Evolutionary conservation across 1,140 invertebrate genomes (phyloP).

Genomic region (Pollicipes pollicipes): DNA sequence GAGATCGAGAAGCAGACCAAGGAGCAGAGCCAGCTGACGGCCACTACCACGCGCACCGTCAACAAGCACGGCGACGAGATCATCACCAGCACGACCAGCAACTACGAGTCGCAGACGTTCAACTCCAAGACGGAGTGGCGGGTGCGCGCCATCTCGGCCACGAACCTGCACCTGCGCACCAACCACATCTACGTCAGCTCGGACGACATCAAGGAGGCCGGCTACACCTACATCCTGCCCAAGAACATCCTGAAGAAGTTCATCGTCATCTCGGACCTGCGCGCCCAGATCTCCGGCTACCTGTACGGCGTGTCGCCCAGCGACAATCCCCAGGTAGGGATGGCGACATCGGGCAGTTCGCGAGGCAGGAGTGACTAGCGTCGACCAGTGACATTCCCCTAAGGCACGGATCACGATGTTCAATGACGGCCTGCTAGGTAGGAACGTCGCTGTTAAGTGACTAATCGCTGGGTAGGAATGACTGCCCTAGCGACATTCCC

Average conservation of each 20-base stretch:
- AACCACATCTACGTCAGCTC: slow-evolving; percentile 99
- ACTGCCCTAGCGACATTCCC: too few relatives aligned
- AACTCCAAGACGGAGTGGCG: slow-evolving; percentile 98
- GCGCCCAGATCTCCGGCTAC: slow-evolving; percentile 86
- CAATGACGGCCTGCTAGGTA: too few relatives aligned
- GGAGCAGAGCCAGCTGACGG: slow-evolving; percentile 93
- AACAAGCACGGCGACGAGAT: slow-evolving; percentile 99
- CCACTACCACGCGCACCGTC: slow-evolving; percentile 91
- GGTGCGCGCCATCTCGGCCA: slow-evolving; percentile 91
- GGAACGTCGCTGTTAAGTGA: too few relatives aligned
- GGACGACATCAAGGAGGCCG: slow-evolving; percentile 98
- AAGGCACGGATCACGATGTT: too few relatives aligned
- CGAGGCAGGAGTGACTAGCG: too few relatives aligned
- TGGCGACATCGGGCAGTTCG: too few relatives aligned
- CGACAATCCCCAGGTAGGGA: slow-evolving; percentile 80
- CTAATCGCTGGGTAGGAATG: too few relatives aligned
- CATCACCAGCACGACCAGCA: slow-evolving; percentile 94
- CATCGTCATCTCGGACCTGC: slow-evolving; percentile 93
- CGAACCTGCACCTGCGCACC: slow-evolving; percentile 91
- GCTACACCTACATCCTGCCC: slow-evolving; percentile 95
- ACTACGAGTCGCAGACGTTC: slow-evolving; percentile 96
- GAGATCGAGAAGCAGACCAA: slow-evolving; percentile 99
- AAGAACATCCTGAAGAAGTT: slow-evolving; percentile 99
- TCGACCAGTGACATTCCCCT: too few relatives aligned
- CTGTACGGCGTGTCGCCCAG: slow-evolving; percentile 89